A percentile compares a stretch with the other conserved stretches of the same genome.
Conservation (phyloP, 1,140 invertebrate genomes). For the Anoplophora glabripennis region DNA sequence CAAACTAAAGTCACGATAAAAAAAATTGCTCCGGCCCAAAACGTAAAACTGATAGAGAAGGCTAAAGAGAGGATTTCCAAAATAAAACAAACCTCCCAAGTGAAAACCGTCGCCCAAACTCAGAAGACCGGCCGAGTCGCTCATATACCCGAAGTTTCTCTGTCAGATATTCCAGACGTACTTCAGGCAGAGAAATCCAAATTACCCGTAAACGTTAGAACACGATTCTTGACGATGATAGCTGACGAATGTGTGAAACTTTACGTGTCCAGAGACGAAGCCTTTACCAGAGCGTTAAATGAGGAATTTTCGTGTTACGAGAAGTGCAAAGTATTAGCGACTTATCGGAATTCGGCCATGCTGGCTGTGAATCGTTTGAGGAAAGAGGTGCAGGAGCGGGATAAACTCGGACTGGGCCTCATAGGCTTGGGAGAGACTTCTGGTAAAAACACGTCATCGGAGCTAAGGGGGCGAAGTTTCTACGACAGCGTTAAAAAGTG, state of each 20-base stretch:
- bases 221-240: constrained; percentile 81
- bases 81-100: constrained; percentile 43
- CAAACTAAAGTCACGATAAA: constrained; percentile 22
- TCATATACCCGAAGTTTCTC: constrained; percentile 57
- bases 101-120: constrained; percentile 65
- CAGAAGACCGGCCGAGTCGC: constrained; percentile 68
- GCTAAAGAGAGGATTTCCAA: constrained; percentile 59
- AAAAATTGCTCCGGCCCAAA: constrained; percentile 61
- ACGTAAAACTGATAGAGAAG: constrained; percentile 57
- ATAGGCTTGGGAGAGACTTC: constrained; percentile 34
- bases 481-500: constrained; percentile 55
- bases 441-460: constrained; percentile 33
- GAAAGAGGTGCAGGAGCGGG: constrained; percentile 57
- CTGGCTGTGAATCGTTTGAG: constrained; percentile 72
- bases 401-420: constrained; percentile 40
- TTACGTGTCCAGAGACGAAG: constrained; percentile 66
- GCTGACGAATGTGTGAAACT: constrained; percentile 84
- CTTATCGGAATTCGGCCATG: constrained; percentile 83
- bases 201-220: constrained; percentile 78
- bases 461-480: constrained; percentile 54
- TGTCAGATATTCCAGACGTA: constrained; percentile 52
- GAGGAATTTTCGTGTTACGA: constrained; percentile 78
- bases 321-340: constrained; percentile 71
- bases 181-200: constrained; percentile 74
- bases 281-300: constrained; percentile 66